Base-by-base conservation (phyloP, 1,140 invertebrate species). In the Platyura marginata region DNA sequence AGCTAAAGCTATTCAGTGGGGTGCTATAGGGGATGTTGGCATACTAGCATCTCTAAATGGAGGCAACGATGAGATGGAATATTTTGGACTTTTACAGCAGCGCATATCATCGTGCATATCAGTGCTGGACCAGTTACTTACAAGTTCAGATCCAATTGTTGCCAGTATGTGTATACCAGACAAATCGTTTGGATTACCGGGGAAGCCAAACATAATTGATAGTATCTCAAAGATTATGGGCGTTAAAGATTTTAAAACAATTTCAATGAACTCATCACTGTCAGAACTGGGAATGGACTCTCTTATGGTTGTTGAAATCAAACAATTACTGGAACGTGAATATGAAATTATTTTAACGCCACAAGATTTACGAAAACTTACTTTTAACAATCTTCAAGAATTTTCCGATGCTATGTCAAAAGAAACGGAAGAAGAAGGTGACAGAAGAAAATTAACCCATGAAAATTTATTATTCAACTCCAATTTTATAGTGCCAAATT, bases 201-300 rank as follows among this genome's bases (percentile, higher is more conserved):
- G 66, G 1, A 68, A 63, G 44, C 69, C 69, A 18, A 77, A 66
- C 48, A 71, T 78, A 47, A 70, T 77, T 9, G 72, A 75, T 47
- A 65, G 72, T 23, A 73, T 80, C 10, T 69, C 72, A 42, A 69
- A 70, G 48, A 77, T 79, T 44, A 69, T 80, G 64, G 70, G 72
- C 10, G 61, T 61, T 43, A 41, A 63, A 33, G 67, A 72, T 49
- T 43, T 71, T 20, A 72, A 72, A 48, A 68, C 69, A 11, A 61
- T 85, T 3, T 76, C 76, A 39, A 56, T 68, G 21, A 68, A 78
- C 47, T 66, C 70, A 1, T 74, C 69, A 5, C 63, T 94, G 1
- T 80, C 81, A 15, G 89, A 93, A 61, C 67, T 91, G 35, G 88
- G 88, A 40, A 79, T 92, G 69, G 88, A 92, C 63, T 88, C 83